These are phyloP conservation scores for Drosophila burlai DNA, from an alignment of 1,140 invertebrate species.

Conservation along the genomic window DNA sequence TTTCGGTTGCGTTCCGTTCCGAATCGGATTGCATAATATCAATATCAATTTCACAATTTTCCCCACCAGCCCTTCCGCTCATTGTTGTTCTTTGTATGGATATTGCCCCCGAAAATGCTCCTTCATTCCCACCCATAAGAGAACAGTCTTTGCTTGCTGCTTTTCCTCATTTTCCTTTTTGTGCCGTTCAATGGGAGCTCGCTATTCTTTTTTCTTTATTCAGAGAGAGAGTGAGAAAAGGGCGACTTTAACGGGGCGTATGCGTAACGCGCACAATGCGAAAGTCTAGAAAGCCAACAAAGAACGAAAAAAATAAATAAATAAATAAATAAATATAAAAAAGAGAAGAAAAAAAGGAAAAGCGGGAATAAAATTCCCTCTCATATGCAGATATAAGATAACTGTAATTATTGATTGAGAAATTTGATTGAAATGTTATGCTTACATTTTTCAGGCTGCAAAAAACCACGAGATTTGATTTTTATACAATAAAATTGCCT, in stretches of 20 bases:
- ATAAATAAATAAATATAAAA: not conserved
- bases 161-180: conserved; percentile 12
- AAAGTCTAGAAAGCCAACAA: conserved; percentile 34
- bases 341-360: not conserved
- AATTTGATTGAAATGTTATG: conserved; percentile 38
- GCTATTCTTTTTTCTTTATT: not conserved
- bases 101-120: conserved; percentile 21
- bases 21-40: conserved; percentile 49
- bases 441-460: not conserved
- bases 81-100: conserved; percentile 40
- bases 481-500: no score
- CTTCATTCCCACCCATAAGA: conserved; percentile 25
- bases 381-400: conserved; percentile 13
- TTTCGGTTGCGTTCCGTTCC: conserved; percentile 4
- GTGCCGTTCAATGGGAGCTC: conserved; percentile 6
- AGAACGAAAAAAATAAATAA: conserved; percentile 4
- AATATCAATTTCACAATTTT: conserved; percentile 49
- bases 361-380: not conserved
- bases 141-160: conserved; percentile 16
- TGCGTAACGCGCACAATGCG: conserved; percentile 46
- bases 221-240: not conserved
- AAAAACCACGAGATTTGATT: not conserved
- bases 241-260: conserved; percentile 43
- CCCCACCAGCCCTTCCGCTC: conserved; percentile 3
- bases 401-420: conserved; percentile 43